Conservation (phyloP, 2,797 vertebrate genomes). For the Anolis apletophallus region DNA sequence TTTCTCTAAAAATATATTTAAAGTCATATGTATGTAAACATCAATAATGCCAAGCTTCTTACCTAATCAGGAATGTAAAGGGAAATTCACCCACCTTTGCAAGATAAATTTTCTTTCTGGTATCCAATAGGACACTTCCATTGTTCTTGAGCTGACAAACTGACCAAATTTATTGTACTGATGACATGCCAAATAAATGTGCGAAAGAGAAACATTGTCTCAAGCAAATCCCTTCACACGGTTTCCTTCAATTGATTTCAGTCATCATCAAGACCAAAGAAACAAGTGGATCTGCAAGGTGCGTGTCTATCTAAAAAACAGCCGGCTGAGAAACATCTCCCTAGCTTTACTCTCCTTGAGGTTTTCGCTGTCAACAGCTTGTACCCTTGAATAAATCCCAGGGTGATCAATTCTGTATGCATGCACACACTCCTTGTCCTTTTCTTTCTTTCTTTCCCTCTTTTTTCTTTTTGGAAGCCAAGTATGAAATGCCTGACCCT, state of each 20-base stretch:
- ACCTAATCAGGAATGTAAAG: background rate
- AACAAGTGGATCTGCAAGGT: conserved; percentile 62
- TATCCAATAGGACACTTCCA: conserved; percentile 80
- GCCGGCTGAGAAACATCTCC: conserved; percentile 67
- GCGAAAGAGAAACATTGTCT: conserved; percentile 84
- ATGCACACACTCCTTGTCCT: background rate
- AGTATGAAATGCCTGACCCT: conserved; percentile 94
- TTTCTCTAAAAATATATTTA: background rate
- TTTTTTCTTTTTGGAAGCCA: conserved; percentile 83
- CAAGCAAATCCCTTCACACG: background rate
- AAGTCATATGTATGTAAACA: background rate
- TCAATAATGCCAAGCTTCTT: conserved; percentile 9
- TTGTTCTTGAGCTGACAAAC: conserved; percentile 60
- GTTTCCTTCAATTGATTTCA: conserved; percentile 60
- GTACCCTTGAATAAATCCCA: conserved; percentile 61
- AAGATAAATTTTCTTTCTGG: conserved; percentile 72
- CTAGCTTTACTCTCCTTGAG: conserved; percentile 45
- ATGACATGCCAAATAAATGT: conserved; percentile 71
- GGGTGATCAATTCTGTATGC: conserved; percentile 62
- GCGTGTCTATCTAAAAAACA: conserved; percentile 57
- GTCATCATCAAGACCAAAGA: conserved; percentile 71
- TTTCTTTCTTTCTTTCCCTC: background rate
- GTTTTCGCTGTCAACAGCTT: conserved; percentile 41
- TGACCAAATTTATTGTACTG: conserved; percentile 77
- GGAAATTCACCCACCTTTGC: conserved; percentile 81